Conservation (phyloP, 2,888 invertebrate species). For the Brenthis ino region DNA sequence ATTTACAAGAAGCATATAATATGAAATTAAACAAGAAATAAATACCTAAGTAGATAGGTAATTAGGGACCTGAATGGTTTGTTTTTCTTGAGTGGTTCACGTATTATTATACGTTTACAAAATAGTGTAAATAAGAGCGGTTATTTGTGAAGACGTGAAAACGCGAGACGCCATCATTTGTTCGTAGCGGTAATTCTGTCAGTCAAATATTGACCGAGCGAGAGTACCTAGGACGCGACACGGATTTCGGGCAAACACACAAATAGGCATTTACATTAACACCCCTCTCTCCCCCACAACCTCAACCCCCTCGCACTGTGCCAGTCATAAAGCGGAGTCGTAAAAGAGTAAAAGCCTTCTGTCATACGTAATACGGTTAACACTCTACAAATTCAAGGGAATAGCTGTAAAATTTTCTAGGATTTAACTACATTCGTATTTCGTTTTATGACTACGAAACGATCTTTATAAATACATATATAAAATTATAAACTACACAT, state of each 20-base stretch:
- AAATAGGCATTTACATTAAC: slow-evolving; percentile 78
- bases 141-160: slow-evolving; percentile 60
- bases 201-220: slow-evolving; percentile 75
- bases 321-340: slow-evolving; percentile 40
- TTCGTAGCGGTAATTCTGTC: slow-evolving; percentile 77
- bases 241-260: slow-evolving; percentile 77
- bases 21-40: too few species aligned
- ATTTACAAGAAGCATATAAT: too few species aligned
- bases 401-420: slow-evolving; percentile 30
- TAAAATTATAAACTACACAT: slow-evolving; percentile 3
- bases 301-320: slow-evolving; percentile 26
- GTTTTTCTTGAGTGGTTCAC: slow-evolving; percentile 18
- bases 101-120: background rate
- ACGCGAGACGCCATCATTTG: slow-evolving; percentile 68
- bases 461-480: background rate
- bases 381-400: slow-evolving; percentile 25
- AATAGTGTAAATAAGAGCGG: slow-evolving; percentile 29
- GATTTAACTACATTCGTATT: slow-evolving; percentile 14
- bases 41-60: background rate
- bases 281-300: slow-evolving; percentile 49
- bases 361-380: slow-evolving; percentile 42
- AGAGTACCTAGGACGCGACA: slow-evolving; percentile 69
- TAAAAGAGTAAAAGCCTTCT: slow-evolving; percentile 43
- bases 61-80: background rate
- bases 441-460: background rate